A percentile compares a stretch with the other conserved stretches of the same genome.
These are phyloP conservation scores for Montipora efflorescens DNA, from an alignment of 64 coral and sea anemone genomes.

Conservation along the genomic window DNA sequence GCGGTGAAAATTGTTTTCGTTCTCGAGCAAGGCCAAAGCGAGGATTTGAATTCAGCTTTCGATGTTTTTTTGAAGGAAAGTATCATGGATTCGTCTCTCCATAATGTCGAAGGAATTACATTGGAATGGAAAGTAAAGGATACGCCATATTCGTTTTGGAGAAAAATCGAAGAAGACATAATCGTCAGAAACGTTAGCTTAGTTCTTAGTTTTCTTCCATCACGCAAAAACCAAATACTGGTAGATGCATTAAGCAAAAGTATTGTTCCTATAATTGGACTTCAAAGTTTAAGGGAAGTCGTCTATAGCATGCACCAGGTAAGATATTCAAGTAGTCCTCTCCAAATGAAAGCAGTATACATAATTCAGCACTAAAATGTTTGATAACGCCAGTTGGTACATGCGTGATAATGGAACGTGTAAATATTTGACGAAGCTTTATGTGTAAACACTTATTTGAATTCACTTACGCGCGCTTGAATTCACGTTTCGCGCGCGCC, in stretches of 20 bases:
- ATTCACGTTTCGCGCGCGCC: too few species aligned
- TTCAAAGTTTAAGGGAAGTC: constrained; percentile 9
- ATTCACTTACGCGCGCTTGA: too few species aligned
- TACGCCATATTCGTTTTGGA: not conserved
- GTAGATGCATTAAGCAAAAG: constrained; percentile 20
- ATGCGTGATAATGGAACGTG: not conserved
- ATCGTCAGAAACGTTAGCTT: not conserved
- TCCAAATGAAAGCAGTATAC: not conserved
- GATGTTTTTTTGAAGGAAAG: not conserved
- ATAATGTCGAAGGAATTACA: not conserved
- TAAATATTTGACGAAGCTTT: not conserved
- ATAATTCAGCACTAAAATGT: not conserved
- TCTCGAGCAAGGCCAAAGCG: not conserved
- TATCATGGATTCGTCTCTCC: not conserved
- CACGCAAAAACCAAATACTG: constrained; percentile 3
- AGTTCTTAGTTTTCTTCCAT: constrained; percentile 20
- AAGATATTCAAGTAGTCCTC: not conserved
- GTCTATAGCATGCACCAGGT: not conserved
- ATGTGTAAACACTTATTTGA: too few species aligned
- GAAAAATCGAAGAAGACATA: constrained; percentile 10
- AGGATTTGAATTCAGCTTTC: constrained; percentile 16
- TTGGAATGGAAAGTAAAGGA: constrained; percentile 10
- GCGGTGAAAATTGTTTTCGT: constrained; percentile 5
- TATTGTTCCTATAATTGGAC: constrained; percentile 8
- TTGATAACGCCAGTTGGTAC: not conserved